Base-by-base conservation (phyloP, 2,888 invertebrate genomes). In the Brachynemurus nebulosus region DNA sequence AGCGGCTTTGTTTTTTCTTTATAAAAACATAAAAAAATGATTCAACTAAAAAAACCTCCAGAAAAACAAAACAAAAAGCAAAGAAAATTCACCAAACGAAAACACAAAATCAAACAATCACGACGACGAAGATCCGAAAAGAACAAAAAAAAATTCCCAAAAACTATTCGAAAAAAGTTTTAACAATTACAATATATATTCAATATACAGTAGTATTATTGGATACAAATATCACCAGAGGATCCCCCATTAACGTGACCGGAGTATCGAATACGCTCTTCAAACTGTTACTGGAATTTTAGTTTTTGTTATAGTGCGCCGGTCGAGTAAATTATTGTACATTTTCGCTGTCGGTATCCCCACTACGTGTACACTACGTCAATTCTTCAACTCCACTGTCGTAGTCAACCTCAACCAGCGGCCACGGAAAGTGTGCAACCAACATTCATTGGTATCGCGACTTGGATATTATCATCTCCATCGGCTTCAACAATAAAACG, bases 281-380 rank as follows among this genome's bases (percentile, higher is more conserved):
- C n/a, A 30, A 30, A 30, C 30, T 30, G 30, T 30, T 30, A 4
- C n/a, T 12, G 30, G 30, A 30, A 30, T 30, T 30, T 30, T 30
- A 30, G 30, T 30, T 30, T 30, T 30, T 14, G n/a, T n/a, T 30
- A 30, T 14, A 30, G n/a, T 30, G 30, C 30, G 30, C 30, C n/a
- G n/a, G 30, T 30, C 30, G 14, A 12, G 30, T 30, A 30, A 14
- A 12, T 30, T n/a, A 30, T 12, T 30, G 14, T 14, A 30, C n/a
- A 30, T n/a, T n/a, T n/a, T n/a, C n/a, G n/a, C n/a, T n/a, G n/a
- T n/a, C n/a, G n/a, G n/a, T n/a, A 30, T 30, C 30, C 30, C 30
- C 30, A 30, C 30, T 30, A n/a, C n/a, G n/a, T n/a, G n/a, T n/a
- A n/a, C n/a, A n/a, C n/a, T n/a, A n/a, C n/a, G n/a, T n/a, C n/a